Evolutionary conservation across 2,888 invertebrate species (phyloP).

Genomic region (Erpobdella octoculata): DNA sequence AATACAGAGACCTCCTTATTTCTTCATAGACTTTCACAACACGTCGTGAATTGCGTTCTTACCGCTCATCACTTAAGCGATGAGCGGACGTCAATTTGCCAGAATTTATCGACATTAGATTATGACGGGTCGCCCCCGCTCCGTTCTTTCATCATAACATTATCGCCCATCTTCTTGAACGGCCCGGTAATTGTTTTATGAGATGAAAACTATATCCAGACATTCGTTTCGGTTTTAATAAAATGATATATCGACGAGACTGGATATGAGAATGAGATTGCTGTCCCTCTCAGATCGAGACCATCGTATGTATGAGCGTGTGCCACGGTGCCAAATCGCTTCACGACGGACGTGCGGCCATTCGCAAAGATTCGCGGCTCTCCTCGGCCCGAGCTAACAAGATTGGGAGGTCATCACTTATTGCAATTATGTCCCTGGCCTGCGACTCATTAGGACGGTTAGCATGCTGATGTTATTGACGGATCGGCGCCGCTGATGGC

Average conservation of each 20-base stretch:
- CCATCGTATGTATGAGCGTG: too few relatives aligned
- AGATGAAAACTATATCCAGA: too few relatives aligned
- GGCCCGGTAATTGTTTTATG: background rate
- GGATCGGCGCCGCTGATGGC: background rate
- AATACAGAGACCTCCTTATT: too few relatives aligned
- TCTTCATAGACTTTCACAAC: too few relatives aligned
- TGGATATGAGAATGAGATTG: background rate
- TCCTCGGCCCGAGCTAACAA: slow-evolving; percentile 5
- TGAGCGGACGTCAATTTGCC: background rate
- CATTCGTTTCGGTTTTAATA: too few relatives aligned
- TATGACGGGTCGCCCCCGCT: background rate
- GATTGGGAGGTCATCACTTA: slow-evolving; percentile 17
- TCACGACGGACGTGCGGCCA: too few relatives aligned
- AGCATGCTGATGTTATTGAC: slow-evolving; percentile 12
- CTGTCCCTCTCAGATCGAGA: too few relatives aligned
- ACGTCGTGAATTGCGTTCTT: too few relatives aligned
- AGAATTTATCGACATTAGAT: slow-evolving; percentile 5
- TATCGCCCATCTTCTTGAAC: background rate
- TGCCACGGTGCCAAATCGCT: too few relatives aligned
- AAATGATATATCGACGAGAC: background rate
- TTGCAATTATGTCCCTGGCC: slow-evolving; percentile 11
- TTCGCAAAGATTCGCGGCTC: background rate
- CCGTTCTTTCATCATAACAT: background rate
- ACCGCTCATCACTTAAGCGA: slow-evolving; percentile 1
- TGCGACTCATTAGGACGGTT: background rate